Conservation (phyloP, 53 echinoderm and acorn worm genomes). For the Paelopatides confundens region DNA sequence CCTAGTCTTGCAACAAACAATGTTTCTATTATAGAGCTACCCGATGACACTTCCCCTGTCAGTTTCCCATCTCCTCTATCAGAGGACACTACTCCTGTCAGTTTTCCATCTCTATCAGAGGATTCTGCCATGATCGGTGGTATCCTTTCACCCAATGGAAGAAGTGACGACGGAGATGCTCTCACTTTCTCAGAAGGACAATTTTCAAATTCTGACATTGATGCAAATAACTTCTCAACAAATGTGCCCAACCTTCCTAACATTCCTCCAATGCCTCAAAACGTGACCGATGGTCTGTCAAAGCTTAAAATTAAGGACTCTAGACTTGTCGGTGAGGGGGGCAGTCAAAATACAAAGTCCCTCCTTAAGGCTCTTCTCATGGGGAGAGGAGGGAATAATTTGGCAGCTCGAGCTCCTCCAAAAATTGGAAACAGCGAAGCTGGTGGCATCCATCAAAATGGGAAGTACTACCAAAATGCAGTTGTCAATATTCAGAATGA, state of each 20-base stretch:
- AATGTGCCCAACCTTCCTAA: background rate
- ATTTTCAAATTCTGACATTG: conserved; percentile 38
- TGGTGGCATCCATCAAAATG: background rate
- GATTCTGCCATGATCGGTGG: background rate
- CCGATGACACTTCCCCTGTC: background rate
- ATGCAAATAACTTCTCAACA: conserved; percentile 42
- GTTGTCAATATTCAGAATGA: background rate
- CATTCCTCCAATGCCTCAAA: conserved; percentile 32
- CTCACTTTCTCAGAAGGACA: conserved; percentile 46
- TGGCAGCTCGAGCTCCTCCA: conserved; percentile 22
- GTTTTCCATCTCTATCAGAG: background rate
- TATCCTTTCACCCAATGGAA: background rate
- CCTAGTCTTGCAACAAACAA: background rate
- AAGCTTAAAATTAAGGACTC: conserved; percentile 87
- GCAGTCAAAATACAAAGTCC: conserved; percentile 48
- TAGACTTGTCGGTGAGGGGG: background rate
- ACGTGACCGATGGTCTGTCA: conserved; percentile 93
- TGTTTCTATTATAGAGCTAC: conserved; percentile 31
- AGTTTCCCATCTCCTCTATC: background rate
- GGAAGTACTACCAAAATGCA: background rate
- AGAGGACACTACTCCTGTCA: no score
- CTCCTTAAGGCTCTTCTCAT: conserved; percentile 87
- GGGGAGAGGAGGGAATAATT: conserved; percentile 65
- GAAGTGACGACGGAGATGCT: background rate
- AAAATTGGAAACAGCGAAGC: background rate